These are phyloP conservation scores for Columba guinea DNA, from an alignment of 2,797 vertebrate genomes.

Conservation along the genomic window DNA sequence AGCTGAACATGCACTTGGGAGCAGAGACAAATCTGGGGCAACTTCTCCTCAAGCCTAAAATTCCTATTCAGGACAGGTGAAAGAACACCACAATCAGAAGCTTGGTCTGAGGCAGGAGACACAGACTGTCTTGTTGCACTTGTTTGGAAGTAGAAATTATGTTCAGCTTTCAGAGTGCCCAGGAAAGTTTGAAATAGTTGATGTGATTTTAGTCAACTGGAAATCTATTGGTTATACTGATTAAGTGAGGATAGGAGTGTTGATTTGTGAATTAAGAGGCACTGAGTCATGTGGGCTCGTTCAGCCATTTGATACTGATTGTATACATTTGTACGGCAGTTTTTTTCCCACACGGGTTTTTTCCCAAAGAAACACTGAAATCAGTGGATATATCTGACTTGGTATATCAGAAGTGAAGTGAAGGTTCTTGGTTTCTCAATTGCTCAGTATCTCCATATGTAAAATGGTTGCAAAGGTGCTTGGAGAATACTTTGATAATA, in stretches of 20 bases:
- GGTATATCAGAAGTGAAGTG: background rate
- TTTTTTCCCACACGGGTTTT: background rate
- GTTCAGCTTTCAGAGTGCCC: background rate
- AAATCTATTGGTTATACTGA: background rate
- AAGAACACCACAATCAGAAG: background rate
- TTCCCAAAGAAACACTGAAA: background rate
- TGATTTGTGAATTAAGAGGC: background rate
- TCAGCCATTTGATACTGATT: background rate
- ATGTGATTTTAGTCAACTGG: background rate
- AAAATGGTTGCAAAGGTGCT: background rate
- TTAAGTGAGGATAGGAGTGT: background rate
- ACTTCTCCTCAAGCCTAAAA: background rate
- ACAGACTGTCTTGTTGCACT: background rate
- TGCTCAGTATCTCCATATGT: background rate
- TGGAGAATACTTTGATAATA: background rate
- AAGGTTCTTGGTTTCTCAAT: background rate
- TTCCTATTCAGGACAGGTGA: background rate
- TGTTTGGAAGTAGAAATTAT: background rate
- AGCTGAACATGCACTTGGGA: background rate
- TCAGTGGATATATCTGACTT: background rate
- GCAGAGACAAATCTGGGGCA: background rate
- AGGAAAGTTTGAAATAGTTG: background rate
- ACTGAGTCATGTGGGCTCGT: accelerated
- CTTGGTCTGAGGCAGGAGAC: background rate
- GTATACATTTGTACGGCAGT: background rate